phyloP scores from a whole-genome alignment of 2,888 invertebrate species.

The Drosophila borealis region DNA sequence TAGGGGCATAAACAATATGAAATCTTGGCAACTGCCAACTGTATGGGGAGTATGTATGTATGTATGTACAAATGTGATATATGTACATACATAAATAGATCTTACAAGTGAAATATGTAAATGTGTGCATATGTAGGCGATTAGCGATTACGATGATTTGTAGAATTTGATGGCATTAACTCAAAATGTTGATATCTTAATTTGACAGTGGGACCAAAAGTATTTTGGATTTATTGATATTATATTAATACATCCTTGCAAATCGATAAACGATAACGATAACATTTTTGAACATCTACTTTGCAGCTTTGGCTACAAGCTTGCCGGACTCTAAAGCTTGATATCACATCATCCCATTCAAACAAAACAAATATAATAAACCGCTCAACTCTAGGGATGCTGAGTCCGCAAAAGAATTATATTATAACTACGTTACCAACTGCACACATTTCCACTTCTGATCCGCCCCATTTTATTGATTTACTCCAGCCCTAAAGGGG shows the following conservation, averaged over 20 bases:
- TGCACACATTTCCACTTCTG: slow-evolving; percentile 67
- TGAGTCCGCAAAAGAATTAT: not conserved
- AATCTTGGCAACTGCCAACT: not conserved
- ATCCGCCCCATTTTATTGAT: slow-evolving; percentile 71
- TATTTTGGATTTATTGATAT: too few species aligned
- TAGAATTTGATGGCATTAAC: too few species aligned
- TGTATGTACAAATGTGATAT: not conserved
- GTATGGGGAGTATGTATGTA: not conserved
- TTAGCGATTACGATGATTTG: too few species aligned
- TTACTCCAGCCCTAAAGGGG: slow-evolving; percentile 38
- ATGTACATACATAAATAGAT: not conserved
- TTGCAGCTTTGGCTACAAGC: too few species aligned
- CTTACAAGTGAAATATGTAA: not conserved
- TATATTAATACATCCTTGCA: not conserved
- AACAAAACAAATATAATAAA: too few species aligned
- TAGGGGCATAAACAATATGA: slow-evolving; percentile 20
- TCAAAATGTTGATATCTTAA: too few species aligned
- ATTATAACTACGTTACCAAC: slow-evolving; percentile 40
- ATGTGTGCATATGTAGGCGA: not conserved
- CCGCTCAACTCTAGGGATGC: not conserved
- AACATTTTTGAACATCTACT: not conserved
- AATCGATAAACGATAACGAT: not conserved
- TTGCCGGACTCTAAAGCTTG: too few species aligned
- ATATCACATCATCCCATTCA: too few species aligned
- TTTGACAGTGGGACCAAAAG: too few species aligned